Conservation (phyloP, 2,888 invertebrate genomes). For the Acrocyrtus sp. region DNA sequence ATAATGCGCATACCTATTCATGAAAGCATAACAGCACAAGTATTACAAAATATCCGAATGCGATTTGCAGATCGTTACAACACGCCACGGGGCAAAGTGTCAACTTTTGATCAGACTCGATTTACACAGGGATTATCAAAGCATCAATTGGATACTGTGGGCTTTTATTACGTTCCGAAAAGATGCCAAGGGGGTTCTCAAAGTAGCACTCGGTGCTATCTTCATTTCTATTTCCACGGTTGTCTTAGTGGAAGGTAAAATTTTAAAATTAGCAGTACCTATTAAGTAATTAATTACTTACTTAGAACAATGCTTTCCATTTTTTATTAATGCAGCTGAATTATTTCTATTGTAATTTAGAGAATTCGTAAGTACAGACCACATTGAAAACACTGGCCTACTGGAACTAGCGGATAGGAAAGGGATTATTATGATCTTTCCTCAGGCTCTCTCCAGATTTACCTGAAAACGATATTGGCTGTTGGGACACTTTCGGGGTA, state of each 20-base stretch:
- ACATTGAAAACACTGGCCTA: constrained; percentile 51
- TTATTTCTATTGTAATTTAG: constrained; percentile 5
- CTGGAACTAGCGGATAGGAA: constrained; percentile 55
- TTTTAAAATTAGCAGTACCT: background rate
- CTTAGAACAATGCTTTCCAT: too few species aligned
- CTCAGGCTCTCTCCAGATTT: constrained; percentile 33
- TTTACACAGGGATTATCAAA: constrained; percentile 5
- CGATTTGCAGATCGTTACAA: background rate
- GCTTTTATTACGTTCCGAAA: constrained; percentile 35
- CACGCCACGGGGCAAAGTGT: background rate
- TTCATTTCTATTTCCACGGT: constrained; percentile 53
- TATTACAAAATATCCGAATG: too few species aligned
- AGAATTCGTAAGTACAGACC: constrained; percentile 22
- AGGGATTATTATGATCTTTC: constrained; percentile 52
- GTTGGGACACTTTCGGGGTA: constrained; percentile 44
- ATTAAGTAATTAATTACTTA: background rate
- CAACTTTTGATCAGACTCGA: constrained; percentile 25
- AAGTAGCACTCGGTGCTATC: constrained; percentile 18
- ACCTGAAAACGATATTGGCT: constrained; percentile 31
- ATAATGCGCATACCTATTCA: background rate
- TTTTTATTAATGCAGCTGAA: background rate
- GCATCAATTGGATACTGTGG: constrained; percentile 36
- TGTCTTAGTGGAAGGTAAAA: constrained; percentile 32
- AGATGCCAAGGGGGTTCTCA: background rate
- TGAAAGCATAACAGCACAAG: constrained; percentile 5